Percentiles rank a stretch among this genome's conserved stretches.
Evolutionary conservation across 2,113 vertebrate species (phyloP).

Genomic region (Poeciliopsis occidentalis): DNA sequence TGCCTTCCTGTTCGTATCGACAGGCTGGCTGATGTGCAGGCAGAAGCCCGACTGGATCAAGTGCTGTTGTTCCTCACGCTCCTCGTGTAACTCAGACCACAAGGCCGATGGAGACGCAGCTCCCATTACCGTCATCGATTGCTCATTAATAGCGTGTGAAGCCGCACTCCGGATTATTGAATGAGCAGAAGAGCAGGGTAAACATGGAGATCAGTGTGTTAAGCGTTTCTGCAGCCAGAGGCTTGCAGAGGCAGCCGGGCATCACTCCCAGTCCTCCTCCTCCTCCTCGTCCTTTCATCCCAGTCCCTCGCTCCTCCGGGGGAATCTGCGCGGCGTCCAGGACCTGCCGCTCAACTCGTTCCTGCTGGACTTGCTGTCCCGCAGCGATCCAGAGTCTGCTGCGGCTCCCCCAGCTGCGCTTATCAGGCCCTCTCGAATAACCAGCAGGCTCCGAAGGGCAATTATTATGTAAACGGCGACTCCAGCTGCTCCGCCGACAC

Average conservation of each 20-base stretch:
- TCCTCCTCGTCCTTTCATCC: neutral
- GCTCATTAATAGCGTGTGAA: constrained; percentile 69
- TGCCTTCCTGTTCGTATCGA: constrained; percentile 66
- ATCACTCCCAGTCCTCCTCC: constrained; percentile 31
- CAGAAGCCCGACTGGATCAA: constrained; percentile 52
- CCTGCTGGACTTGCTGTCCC: constrained; percentile 27
- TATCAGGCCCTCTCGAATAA: constrained; percentile 54
- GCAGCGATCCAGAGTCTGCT: constrained; percentile 19
- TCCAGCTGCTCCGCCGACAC: constrained; percentile 25
- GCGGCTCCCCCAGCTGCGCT: constrained; percentile 47
- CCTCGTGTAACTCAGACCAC: constrained; percentile 46
- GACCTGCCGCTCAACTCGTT: constrained; percentile 47
- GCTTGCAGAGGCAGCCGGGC: constrained; percentile 8
- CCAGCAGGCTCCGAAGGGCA: constrained; percentile 31
- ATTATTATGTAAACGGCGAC: constrained; percentile 36
- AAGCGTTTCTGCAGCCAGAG: too few species aligned
- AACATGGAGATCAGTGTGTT: constrained; percentile 25
- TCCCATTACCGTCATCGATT: constrained; percentile 76
- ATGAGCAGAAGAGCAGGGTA: constrained; percentile 31
- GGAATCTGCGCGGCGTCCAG: constrained; percentile 28
- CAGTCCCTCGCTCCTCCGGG: constrained; percentile 13
- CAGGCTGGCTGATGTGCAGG: constrained; percentile 49
- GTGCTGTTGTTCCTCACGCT: constrained; percentile 54
- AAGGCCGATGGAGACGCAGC: constrained; percentile 28
- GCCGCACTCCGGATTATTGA: constrained; percentile 52